Evolutionary conservation across 2,113 vertebrate species (phyloP).

Genomic region (Oriolus oriolus): DNA sequence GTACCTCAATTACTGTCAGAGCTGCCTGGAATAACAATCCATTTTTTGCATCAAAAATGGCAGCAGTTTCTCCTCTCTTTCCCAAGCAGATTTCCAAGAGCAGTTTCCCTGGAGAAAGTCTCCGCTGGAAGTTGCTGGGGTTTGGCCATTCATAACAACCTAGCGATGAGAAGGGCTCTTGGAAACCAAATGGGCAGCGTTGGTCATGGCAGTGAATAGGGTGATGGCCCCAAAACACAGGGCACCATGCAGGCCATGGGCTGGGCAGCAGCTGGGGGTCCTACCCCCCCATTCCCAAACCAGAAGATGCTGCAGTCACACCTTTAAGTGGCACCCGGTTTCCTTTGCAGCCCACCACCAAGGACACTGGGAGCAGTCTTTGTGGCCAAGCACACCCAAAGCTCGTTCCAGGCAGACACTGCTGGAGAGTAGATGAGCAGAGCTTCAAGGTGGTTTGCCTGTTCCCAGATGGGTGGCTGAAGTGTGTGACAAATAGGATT

Average conservation of each 20-base stretch:
- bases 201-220: not conserved
- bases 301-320: not conserved
- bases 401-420: too few species aligned
- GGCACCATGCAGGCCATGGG: rapidly evolving
- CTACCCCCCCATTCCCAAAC: not conserved
- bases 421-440: not conserved
- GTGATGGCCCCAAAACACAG: not conserved
- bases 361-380: not conserved
- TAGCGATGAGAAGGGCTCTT: not conserved
- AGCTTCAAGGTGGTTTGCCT: not conserved
- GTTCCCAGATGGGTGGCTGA: not conserved
- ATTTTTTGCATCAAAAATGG: not conserved
- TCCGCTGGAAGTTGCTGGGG: rapidly evolving
- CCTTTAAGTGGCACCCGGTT: not conserved
- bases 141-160: not conserved
- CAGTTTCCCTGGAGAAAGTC: not conserved
- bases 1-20: not conserved
- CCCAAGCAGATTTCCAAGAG: not conserved
- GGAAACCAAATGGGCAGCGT: not conserved
- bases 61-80: not conserved
- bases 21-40: not conserved
- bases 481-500: not conserved
- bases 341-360: not conserved
- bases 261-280: not conserved
- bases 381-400: rapidly evolving